Evolutionary conservation across 2,797 vertebrate genomes (phyloP), one percentile per base, ranked within the genome.

Genomic region (Sciaenops ocellatus): DNA sequence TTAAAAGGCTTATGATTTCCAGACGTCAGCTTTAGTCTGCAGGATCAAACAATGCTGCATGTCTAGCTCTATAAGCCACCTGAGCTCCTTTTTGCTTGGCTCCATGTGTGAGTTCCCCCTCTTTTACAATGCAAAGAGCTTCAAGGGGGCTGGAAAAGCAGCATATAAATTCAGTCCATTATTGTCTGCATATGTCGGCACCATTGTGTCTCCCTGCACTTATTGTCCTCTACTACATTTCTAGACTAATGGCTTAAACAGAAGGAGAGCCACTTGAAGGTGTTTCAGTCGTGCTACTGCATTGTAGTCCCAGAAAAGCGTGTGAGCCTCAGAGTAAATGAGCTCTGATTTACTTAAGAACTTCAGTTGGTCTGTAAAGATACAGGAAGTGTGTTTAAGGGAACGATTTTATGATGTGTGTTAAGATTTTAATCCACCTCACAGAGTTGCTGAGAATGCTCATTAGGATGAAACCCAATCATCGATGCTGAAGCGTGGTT

Each of bases 221-320:
- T 64, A 89, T 89, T 87, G 83, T 82, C 72, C 76, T 61, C 57
- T 20, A 63, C 69, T 61, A 70, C 59, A 66, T 79, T 85, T 77
- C 74, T 54, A 52, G 70, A 84, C 91, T 94, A 93, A 94, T 92
- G 87, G 77, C 67, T 93, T 82, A 62, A 91, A 82, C 94, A 94
- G 92, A 85, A 51, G 80, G 69, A 63, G 57, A 68, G 86, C 70
- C 89, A 86, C 83, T 85, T 88, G 80, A 87, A 78, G 46, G 80
- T 65, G 71, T 57, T 80, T 79, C 57, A 51, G 54, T n/a, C 6
- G 0, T 17, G 80, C 73, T 78, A 75, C 65, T 30, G n/a, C 34
- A 28, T 1, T 62, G 63, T 9, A 30, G 60, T 38, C 44, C 11
- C 8, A n/a, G 22, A n/a, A 28, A 51, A 64, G 41, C 38, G 38